Percentiles rank a stretch among this genome's conserved stretches.
Evolutionary conservation across 2,888 invertebrate genomes (phyloP).

Genomic region (Dione juno): DNA sequence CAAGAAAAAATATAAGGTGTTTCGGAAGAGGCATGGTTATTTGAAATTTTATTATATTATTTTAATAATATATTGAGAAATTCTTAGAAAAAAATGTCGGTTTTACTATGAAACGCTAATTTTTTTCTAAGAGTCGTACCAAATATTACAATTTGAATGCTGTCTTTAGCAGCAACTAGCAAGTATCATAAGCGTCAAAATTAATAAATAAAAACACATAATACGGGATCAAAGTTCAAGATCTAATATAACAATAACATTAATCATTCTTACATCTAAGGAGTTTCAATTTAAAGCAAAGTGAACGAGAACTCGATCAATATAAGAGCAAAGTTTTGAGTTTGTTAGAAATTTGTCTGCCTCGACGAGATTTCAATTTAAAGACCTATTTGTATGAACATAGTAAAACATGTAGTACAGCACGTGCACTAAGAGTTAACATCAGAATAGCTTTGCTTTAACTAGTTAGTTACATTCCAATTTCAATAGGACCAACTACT

Average conservation of each 20-base stretch:
- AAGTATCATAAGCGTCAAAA: neutral
- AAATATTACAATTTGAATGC: no score
- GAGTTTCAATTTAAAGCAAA: slow-evolving; percentile 27
- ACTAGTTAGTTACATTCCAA: slow-evolving; percentile 34
- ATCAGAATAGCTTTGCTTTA: slow-evolving; percentile 51
- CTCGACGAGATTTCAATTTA: slow-evolving; percentile 55
- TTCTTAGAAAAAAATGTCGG: neutral
- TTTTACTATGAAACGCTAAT: no score
- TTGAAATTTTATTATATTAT: slow-evolving; percentile 38
- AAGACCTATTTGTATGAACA: slow-evolving; percentile 46
- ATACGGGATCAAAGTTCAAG: neutral
- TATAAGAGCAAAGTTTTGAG: slow-evolving; percentile 50
- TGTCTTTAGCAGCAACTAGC: neutral
- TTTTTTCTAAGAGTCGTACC: no score
- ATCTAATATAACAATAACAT: slow-evolving; percentile 7
- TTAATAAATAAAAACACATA: neutral
- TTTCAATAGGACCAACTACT: slow-evolving; percentile 22
- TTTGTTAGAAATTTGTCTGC: slow-evolving; percentile 48
- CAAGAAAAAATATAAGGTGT: slow-evolving; percentile 45
- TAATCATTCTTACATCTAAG: slow-evolving; percentile 10
- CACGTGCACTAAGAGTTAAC: slow-evolving; percentile 49
- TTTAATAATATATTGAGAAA: slow-evolving; percentile 3
- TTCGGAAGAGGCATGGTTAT: slow-evolving; percentile 35
- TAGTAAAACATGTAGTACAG: slow-evolving; percentile 48
- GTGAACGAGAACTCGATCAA: slow-evolving; percentile 43